Conservation (phyloP, 2,113 vertebrate species). For the Talpa occidentalis region DNA sequence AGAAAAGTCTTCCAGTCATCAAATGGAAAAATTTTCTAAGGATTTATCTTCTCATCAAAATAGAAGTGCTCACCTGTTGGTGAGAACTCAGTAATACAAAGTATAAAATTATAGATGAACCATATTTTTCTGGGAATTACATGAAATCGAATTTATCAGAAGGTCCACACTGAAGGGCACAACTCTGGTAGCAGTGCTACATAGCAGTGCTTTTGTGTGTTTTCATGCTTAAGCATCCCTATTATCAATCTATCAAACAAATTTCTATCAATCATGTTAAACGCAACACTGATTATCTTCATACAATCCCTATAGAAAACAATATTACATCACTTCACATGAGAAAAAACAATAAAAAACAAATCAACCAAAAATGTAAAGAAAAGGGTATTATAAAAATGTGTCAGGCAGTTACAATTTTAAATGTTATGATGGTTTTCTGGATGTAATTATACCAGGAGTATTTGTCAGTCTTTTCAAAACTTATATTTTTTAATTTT, state of each 20-base stretch:
- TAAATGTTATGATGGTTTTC: conserved; percentile 9
- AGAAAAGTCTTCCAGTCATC: background rate
- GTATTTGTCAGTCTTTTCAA: background rate
- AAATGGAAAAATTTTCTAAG: background rate
- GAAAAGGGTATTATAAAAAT: background rate
- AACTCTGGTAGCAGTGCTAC: background rate
- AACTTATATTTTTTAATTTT: conserved; percentile 37
- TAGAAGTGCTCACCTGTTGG: background rate
- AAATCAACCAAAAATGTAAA: conserved; percentile 38
- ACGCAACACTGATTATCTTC: conserved; percentile 2
- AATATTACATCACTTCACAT: background rate
- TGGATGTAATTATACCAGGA: background rate
- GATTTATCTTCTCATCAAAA: conserved; percentile 31
- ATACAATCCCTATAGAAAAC: background rate
- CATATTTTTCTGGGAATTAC: background rate
- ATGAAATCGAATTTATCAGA: background rate
- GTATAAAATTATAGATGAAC: background rate
- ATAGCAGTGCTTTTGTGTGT: background rate
- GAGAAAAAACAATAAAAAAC: conserved; percentile 17
- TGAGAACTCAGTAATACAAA: conserved; percentile 7
- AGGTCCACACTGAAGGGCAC: background rate
- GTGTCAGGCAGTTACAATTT: background rate
- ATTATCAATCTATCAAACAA: background rate
- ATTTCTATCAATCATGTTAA: background rate
- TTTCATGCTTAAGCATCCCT: background rate